phyloP scores from a whole-genome alignment of 2,797 vertebrate species.

The Anguilla megastoma region DNA sequence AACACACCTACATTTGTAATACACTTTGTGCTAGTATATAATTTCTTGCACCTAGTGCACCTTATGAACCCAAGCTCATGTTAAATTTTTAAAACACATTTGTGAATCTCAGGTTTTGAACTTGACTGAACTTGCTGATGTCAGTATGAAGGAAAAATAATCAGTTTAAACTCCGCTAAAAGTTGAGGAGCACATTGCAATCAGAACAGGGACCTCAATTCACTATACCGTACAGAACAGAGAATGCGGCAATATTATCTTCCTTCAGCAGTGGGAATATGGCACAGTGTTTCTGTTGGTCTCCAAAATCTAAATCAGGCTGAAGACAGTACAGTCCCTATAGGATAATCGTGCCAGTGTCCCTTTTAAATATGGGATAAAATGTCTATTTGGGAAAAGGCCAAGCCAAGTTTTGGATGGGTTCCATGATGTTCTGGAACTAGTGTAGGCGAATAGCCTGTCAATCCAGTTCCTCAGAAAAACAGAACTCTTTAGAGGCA shows the following conservation, averaged over 20 bases:
- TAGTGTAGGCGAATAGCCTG: conserved; percentile 46
- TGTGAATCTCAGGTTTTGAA: not conserved
- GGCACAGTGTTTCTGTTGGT: not conserved
- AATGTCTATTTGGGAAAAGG: conserved; percentile 41
- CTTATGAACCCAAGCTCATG: not conserved
- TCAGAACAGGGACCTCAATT: not conserved
- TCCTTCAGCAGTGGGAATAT: not conserved
- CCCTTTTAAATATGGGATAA: not conserved
- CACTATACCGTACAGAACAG: not conserved
- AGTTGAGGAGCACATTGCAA: not conserved
- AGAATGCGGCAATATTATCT: not conserved
- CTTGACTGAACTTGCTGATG: not conserved
- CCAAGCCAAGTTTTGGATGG: conserved; percentile 47
- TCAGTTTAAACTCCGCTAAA: not conserved
- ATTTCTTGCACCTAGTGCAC: not conserved
- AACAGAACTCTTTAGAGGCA: conserved; percentile 32
- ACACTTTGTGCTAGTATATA: not conserved
- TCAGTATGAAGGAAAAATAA: not conserved
- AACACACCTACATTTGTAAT: not conserved
- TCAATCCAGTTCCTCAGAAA: conserved; percentile 44
- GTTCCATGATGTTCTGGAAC: conserved; percentile 50
- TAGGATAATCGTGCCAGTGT: not conserved
- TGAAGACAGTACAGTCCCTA: not conserved
- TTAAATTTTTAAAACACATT: not conserved
- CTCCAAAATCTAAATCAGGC: not conserved